Base-by-base conservation (phyloP, 2,797 vertebrate species). In the Sternotherus odoratus region DNA sequence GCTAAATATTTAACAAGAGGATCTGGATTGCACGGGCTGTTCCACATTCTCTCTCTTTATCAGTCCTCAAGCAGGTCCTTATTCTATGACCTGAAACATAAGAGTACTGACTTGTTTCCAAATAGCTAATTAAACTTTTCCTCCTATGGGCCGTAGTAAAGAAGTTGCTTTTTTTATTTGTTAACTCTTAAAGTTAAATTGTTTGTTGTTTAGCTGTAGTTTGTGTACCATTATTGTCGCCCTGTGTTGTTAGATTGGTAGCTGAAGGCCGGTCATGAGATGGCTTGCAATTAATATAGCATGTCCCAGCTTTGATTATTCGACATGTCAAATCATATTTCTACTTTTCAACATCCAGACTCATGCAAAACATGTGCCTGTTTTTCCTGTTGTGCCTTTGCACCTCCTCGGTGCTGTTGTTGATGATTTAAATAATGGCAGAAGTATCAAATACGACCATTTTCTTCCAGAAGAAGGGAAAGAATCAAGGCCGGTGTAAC, bases 211-310 rank as follows among this genome's bases (percentile, higher is more conserved):
- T 28, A 46, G 43, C 43, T 26, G 43, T 15, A 46, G 72, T 48
- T 28, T 75, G 24, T 16, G 43, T 15, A 15, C 28, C 26, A 28
- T 75, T 43, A 46, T 17, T 16, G 15, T 43, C 24, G 15, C 7
- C 4, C 12, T 5, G 72, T 46, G 72, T 30, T 46, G 12, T 12
- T 46, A 46, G 15, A 28, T 10, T 75, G 43, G 39, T 11, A 69
- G n/a, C 63, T 9, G 43, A 12, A 1, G 15, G 49, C n/a, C 19
- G 8, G 2, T 51, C 51, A 28, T 3, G 0, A 36, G 30, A 26
- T 12, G 2, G 24, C 43, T 17, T 0, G 2, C 28, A 19, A 2
- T 33, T 13, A 5, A 78, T 12, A 3, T 0, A 28, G 21, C 50
- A 77, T 50, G 56, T 43, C 43, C n/a, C 1, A 1, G 19, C 12